Evolutionary conservation across 2,113 vertebrate species (phyloP).

Genomic region (Sprattus sprattus): DNA sequence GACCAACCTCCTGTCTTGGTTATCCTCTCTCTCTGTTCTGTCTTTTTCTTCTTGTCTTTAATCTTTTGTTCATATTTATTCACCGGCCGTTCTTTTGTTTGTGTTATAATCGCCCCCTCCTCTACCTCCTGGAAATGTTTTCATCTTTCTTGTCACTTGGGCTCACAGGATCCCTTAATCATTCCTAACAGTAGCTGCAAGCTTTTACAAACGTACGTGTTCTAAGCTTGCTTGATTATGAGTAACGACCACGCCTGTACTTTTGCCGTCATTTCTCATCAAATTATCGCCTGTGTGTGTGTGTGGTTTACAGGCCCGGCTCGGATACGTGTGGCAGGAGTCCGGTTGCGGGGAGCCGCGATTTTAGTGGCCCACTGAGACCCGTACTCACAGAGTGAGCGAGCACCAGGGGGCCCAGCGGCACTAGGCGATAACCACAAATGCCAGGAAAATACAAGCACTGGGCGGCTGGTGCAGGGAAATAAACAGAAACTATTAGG

Average conservation of each 20-base stretch:
- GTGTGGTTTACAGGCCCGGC: slow-evolving; percentile 30
- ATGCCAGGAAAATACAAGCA: not conserved
- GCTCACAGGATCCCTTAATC: not conserved
- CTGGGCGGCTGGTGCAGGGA: not conserved
- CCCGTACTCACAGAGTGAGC: not conserved
- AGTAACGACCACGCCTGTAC: not conserved
- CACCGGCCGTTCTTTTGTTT: not conserved
- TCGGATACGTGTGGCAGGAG: slow-evolving; percentile 23
- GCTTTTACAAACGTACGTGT: not conserved
- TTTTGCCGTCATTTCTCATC: slow-evolving; percentile 27
- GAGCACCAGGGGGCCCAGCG: slow-evolving; percentile 11
- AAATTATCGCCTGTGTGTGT: slow-evolving; percentile 42
- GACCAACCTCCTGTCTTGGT: too few relatives aligned
- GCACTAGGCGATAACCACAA: slow-evolving; percentile 20
- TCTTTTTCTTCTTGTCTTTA: too few relatives aligned
- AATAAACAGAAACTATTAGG: not conserved
- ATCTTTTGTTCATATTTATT: too few relatives aligned
- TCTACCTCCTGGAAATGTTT: too few relatives aligned
- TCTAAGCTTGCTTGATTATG: not conserved
- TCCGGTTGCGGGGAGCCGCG: slow-evolving; percentile 26
- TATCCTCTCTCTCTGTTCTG: too few relatives aligned
- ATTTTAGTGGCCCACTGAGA: slow-evolving; percentile 28
- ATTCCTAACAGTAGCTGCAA: slow-evolving; percentile 19
- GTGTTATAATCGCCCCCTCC: not conserved
- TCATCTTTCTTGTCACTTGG: not conserved